Evolutionary conservation across 2,888 invertebrate species (phyloP).

Genomic region (Phyllotreta cruciferae): DNA sequence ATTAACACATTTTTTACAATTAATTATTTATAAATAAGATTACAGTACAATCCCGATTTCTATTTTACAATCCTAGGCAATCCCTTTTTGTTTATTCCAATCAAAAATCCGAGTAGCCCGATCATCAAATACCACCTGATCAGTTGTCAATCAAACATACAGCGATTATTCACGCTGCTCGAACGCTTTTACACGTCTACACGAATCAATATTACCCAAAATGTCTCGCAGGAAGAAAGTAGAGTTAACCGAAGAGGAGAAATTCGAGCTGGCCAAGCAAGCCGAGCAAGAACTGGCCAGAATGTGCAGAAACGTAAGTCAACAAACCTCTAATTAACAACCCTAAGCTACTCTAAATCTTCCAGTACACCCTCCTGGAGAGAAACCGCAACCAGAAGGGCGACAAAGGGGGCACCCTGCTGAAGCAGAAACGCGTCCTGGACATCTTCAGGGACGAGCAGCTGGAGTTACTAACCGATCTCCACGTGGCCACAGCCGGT

Average conservation of each 20-base stretch:
- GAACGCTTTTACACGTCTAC: background rate
- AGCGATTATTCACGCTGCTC: no score
- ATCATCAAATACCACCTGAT: no score
- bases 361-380: conserved; percentile 69
- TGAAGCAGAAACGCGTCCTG: conserved; percentile 69
- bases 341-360: background rate
- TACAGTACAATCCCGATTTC: no score
- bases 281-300: conserved; percentile 81
- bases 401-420: conserved; percentile 64
- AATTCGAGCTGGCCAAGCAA: conserved; percentile 73
- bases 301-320: conserved; percentile 67
- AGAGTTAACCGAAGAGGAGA: conserved; percentile 63
- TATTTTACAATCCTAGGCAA: no score
- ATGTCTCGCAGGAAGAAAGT: conserved; percentile 37
- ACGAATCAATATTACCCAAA: conserved; percentile 4
- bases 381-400: conserved; percentile 74
- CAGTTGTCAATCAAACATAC: no score
- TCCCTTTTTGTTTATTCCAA: no score
- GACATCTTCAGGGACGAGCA: conserved; percentile 68
- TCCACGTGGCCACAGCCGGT: conserved; percentile 67
- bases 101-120: no score
- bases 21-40: no score
- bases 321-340: background rate
- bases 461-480: conserved; percentile 68
- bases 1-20: background rate